Evolutionary conservation across 2,888 invertebrate genomes (phyloP).

Genomic region (Carpatolechia fugitivella): DNA sequence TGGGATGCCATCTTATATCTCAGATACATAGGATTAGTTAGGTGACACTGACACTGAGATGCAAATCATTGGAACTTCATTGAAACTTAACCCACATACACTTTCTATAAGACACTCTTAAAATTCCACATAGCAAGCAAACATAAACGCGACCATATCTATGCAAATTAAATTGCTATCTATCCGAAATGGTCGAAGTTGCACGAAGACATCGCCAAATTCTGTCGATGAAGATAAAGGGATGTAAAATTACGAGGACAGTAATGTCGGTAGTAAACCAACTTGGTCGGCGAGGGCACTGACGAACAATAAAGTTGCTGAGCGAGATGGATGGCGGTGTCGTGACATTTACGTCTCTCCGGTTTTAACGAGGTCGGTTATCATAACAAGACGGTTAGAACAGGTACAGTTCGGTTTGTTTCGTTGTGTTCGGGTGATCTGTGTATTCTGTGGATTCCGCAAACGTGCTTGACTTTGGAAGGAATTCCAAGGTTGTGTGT

Average conservation of each 20-base stretch:
- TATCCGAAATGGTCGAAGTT: conserved; percentile 25
- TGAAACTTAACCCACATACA: too few relatives aligned
- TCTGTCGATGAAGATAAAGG: conserved; percentile 68
- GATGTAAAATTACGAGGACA: conserved; percentile 68
- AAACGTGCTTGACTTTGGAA: neutral
- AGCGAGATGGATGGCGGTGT: conserved; percentile 32
- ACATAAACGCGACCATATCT: neutral
- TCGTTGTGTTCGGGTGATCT: neutral
- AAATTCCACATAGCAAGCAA: neutral
- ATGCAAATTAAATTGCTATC: conserved; percentile 8
- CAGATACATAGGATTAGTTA: too few relatives aligned
- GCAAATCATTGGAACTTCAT: too few relatives aligned
- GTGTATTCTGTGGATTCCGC: neutral
- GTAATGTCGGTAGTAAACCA: conserved; percentile 51
- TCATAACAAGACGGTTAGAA: neutral
- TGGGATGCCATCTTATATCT: too few relatives aligned
- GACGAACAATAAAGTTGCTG: conserved; percentile 43
- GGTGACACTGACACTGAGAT: too few relatives aligned
- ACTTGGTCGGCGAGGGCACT: conserved; percentile 22
- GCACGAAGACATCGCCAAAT: conserved; percentile 44
- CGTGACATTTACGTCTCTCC: conserved; percentile 10
- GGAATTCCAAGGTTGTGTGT: too few relatives aligned
- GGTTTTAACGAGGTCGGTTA: neutral
- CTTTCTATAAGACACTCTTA: neutral
- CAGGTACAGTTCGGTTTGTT: too few relatives aligned